phyloP scores from a whole-genome alignment of 2,113 vertebrate species.

The Cephalopterus ornatus region DNA sequence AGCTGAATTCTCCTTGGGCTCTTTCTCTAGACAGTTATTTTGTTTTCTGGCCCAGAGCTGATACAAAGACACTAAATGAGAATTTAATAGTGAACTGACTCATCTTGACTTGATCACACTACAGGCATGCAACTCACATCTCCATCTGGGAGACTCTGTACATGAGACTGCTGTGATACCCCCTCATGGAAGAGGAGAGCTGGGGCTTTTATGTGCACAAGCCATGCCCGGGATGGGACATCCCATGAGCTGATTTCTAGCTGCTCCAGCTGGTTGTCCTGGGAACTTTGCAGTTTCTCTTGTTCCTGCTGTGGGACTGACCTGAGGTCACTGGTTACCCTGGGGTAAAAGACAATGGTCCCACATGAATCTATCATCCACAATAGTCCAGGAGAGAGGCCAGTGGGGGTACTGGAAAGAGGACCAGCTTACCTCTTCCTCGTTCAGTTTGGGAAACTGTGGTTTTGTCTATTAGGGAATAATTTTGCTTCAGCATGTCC shows the following conservation, averaged over 20 bases:
- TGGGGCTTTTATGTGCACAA: rapidly evolving
- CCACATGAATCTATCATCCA: background rate
- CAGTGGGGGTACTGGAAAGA: background rate
- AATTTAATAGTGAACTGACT: background rate
- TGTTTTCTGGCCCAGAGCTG: background rate
- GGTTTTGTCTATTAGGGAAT: background rate
- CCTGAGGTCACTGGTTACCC: background rate
- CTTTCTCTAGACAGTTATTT: background rate
- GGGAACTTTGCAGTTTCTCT: background rate
- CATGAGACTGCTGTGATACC: background rate
- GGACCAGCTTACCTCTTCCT: background rate
- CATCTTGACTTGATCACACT: background rate
- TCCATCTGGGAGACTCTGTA: background rate
- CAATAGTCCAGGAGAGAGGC: background rate
- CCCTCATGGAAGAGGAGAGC: background rate
- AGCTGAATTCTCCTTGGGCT: conserved; percentile 6
- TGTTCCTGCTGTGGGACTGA: background rate
- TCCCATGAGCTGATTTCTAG: background rate
- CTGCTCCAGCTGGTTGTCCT: background rate
- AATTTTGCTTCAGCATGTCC: background rate
- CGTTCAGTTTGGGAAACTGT: background rate
- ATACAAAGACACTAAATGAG: background rate
- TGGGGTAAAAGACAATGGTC: rapidly evolving
- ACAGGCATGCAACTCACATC: background rate
- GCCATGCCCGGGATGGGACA: background rate